Evolutionary conservation across 2,888 invertebrate genomes (phyloP).

Genomic region (Campoplex capitator): DNA sequence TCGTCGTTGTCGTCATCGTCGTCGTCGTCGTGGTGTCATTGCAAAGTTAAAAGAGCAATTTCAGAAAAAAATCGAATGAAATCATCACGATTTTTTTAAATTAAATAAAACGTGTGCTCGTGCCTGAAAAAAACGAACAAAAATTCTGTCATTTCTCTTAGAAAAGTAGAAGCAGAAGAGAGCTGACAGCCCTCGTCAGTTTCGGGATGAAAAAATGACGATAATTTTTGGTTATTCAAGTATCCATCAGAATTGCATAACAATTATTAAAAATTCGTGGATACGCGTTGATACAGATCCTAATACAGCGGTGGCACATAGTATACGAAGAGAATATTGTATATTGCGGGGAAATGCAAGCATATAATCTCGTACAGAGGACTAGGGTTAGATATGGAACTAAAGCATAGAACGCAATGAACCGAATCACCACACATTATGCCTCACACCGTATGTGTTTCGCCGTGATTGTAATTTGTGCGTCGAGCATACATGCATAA

Average conservation of each 20-base stretch:
- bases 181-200: too few species aligned
- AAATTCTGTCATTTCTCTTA: neutral
- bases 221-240: neutral
- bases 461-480: slow-evolving; percentile 81
- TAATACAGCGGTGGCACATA: slow-evolving; percentile 36
- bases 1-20: too few species aligned
- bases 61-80: too few species aligned
- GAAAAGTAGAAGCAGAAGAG: too few species aligned
- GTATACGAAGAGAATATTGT: slow-evolving; percentile 47
- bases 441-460: slow-evolving; percentile 72
- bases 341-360: slow-evolving; percentile 67
- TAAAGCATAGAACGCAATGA: slow-evolving; percentile 76
- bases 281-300: slow-evolving; percentile 24
- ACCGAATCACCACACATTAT: slow-evolving; percentile 80
- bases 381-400: slow-evolving; percentile 56
- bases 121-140: neutral
- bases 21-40: too few species aligned
- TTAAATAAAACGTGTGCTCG: too few species aligned
- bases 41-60: too few species aligned
- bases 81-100: too few species aligned
- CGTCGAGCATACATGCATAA: slow-evolving; percentile 80
- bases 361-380: slow-evolving; percentile 70
- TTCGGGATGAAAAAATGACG: neutral
- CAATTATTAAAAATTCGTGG: neutral
- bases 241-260: neutral